Percentiles rank a stretch among this genome's conserved stretches.
phyloP scores from a whole-genome alignment of 2,888 invertebrate species.

The Andrena fulva region DNA sequence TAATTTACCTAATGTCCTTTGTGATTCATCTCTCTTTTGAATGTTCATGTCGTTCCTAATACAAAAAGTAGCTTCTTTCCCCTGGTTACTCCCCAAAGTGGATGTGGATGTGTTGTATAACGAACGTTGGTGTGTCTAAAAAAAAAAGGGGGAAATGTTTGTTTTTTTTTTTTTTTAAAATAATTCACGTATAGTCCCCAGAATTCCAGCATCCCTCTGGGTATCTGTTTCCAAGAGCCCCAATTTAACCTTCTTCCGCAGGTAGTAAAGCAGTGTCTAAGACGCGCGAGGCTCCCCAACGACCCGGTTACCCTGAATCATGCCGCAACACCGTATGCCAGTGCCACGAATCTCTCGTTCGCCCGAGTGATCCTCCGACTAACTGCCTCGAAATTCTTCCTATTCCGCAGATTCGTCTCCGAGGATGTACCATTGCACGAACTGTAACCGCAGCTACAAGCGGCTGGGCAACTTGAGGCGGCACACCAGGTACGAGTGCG shows the following conservation, averaged over 20 bases:
- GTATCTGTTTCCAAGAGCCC: not conserved
- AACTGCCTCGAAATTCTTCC: constrained; percentile 46
- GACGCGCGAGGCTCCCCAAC: not conserved
- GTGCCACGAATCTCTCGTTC: constrained; percentile 6
- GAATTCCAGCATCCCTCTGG: too few relatives aligned
- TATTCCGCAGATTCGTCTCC: constrained; percentile 57
- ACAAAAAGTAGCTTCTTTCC: too few relatives aligned
- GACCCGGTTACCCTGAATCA: too few relatives aligned
- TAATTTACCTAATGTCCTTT: too few relatives aligned
- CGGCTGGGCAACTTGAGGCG: constrained; percentile 88
- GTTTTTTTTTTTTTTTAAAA: too few relatives aligned
- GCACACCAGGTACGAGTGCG: constrained; percentile 85
- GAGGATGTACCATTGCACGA: constrained; percentile 84
- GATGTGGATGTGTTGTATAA: too few relatives aligned
- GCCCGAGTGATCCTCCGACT: constrained; percentile 16
- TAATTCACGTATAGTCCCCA: too few relatives aligned
- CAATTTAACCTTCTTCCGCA: not conserved
- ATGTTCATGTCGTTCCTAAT: too few relatives aligned
- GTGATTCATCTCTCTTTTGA: too few relatives aligned
- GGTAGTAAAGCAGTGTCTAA: not conserved
- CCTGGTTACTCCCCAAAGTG: too few relatives aligned
- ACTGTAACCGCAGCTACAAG: constrained; percentile 87
- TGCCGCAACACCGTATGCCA: not conserved
- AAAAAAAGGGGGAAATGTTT: too few relatives aligned
- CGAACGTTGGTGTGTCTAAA: too few relatives aligned